Percentiles rank a stretch among this genome's conserved stretches.
Evolutionary conservation across 2,113 vertebrate genomes (phyloP).

Genomic region (Carassius carassius): DNA sequence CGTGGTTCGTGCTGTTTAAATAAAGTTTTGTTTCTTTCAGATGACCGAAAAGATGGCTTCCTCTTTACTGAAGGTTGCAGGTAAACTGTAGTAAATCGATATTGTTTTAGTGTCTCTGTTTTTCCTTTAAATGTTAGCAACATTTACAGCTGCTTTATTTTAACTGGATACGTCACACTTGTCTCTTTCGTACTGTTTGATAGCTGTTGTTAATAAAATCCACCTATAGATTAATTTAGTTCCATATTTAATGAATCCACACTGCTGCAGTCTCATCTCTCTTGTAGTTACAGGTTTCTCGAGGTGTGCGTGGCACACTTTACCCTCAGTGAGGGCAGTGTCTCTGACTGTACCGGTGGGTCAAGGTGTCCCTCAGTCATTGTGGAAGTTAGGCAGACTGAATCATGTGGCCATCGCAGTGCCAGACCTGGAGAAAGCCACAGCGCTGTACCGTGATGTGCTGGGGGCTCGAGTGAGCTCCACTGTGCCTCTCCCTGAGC

Average conservation of each 20-base stretch:
- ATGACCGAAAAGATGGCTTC: constrained; percentile 74
- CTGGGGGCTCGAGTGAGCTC: constrained; percentile 87
- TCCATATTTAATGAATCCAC: not conserved
- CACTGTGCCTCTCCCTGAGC: constrained; percentile 83
- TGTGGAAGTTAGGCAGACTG: constrained; percentile 89
- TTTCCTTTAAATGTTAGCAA: not conserved
- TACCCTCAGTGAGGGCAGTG: constrained; percentile 48
- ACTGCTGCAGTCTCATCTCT: not conserved
- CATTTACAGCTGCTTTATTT: not conserved
- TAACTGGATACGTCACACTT: too few species aligned
- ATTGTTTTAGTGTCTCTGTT: not conserved
- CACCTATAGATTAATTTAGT: not conserved
- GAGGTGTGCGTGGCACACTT: constrained; percentile 58
- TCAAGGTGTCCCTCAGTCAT: constrained; percentile 63
- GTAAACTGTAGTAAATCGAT: constrained; percentile 54
- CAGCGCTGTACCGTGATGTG: constrained; percentile 83
- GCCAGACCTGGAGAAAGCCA: constrained; percentile 87
- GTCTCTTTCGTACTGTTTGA: not conserved
- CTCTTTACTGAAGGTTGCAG: constrained; percentile 73
- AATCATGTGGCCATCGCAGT: constrained; percentile 95
- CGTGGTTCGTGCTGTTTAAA: not conserved
- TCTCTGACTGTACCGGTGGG: constrained; percentile 58
- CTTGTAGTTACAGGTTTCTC: constrained; percentile 74
- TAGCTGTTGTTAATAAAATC: not conserved
- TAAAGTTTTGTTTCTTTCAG: constrained; percentile 39